Percentiles rank a stretch among this genome's conserved stretches.
Conservation (phyloP, 2,797 vertebrate genomes). For the Cheracebus regulus region DNA sequence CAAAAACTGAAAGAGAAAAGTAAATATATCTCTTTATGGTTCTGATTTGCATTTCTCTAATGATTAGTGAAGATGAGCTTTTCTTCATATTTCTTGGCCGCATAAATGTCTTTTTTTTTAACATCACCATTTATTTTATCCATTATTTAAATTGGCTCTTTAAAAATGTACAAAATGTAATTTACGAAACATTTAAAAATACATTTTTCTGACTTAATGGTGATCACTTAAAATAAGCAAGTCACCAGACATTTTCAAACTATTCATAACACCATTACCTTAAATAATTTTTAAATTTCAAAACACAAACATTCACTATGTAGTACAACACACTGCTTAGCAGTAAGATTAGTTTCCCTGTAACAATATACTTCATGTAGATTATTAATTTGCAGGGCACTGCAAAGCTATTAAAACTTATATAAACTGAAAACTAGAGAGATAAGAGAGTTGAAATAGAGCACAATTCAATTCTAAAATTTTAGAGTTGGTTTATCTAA, state of each 20-base stretch:
- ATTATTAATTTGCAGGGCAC: conserved; percentile 49
- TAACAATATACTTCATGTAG: conserved; percentile 68
- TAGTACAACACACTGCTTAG: too few relatives aligned
- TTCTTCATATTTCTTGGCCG: too few relatives aligned
- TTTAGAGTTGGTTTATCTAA: conserved; percentile 38
- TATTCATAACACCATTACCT: conserved; percentile 69
- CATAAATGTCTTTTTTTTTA: conserved; percentile 34
- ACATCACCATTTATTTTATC: conserved; percentile 73
- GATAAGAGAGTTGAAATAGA: conserved; percentile 14
- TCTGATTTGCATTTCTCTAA: too few relatives aligned
- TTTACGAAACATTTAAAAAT: conserved; percentile 84
- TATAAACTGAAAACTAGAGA: conserved; percentile 56
- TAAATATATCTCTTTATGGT: background rate
- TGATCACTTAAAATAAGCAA: conserved; percentile 82
- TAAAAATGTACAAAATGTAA: conserved; percentile 86
- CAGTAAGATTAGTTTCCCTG: conserved; percentile 1
- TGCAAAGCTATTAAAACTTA: conserved; percentile 74
- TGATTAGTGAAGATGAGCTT: too few relatives aligned
- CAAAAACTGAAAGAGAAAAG: background rate
- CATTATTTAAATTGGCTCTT: conserved; percentile 82
- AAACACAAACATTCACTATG: too few relatives aligned
- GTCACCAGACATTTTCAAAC: conserved; percentile 73
- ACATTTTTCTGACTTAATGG: conserved; percentile 77
- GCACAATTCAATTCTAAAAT: background rate
- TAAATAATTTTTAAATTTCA: too few relatives aligned